Conservation (phyloP, 2,113 vertebrate species). For the Amphiprion percula region DNA sequence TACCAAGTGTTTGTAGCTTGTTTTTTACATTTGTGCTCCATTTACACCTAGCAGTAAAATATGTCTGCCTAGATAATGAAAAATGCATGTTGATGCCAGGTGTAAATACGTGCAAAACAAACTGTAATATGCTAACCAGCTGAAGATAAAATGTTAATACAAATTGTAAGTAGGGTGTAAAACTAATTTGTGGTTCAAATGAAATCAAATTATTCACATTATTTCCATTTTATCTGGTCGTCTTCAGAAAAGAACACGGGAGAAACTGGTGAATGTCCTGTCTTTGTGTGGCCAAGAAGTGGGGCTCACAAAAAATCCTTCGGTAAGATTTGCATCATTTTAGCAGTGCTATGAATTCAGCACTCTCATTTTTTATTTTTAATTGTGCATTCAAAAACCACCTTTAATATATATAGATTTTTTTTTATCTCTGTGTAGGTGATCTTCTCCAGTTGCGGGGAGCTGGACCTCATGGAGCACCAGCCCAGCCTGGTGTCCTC, state of each 20-base stretch:
- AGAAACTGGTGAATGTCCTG: conserved; percentile 96
- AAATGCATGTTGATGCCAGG: background rate
- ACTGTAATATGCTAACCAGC: background rate
- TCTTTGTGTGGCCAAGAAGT: conserved; percentile 97
- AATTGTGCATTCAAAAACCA: background rate
- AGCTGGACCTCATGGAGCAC: conserved; percentile 95
- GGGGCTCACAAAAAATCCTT: conserved; percentile 97
- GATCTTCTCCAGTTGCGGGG: conserved; percentile 98
- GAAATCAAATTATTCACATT: background rate
- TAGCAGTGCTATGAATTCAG: background rate
- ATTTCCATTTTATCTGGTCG: conserved; percentile 34
- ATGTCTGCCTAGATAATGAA: background rate
- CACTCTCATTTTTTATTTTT: background rate
- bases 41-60: background rate
- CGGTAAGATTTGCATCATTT: conserved; percentile 84
- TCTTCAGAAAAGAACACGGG: conserved; percentile 94
- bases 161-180: no score
- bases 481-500: conserved; percentile 95
- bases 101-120: background rate
- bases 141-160: no score
- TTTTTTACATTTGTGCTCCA: no score
- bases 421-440: conserved; percentile 82
- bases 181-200: background rate
- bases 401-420: background rate
- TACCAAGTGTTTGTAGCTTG: no score